Conservation (phyloP, 2,888 invertebrate genomes). For the Drosophila mayaguana region DNA sequence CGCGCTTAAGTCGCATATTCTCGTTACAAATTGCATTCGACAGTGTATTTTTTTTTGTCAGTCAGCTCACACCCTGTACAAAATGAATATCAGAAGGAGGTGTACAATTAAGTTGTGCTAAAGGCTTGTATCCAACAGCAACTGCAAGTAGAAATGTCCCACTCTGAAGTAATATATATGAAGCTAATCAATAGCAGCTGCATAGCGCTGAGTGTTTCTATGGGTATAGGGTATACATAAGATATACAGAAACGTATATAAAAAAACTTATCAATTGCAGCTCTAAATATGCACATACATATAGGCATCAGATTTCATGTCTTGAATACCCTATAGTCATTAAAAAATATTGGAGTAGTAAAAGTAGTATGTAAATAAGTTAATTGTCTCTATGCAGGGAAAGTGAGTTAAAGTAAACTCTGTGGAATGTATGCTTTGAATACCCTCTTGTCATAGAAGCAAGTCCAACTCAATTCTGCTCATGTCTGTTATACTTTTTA, state of each 20-base stretch:
- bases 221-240: no score
- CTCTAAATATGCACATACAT: no score
- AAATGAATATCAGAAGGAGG: not conserved
- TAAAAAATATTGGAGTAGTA: no score
- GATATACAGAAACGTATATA: no score
- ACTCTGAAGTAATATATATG: not conserved
- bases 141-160: not conserved
- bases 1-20: slow-evolving; percentile 36
- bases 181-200: not conserved
- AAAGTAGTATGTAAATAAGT: no score
- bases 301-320: no score
- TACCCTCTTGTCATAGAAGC: not conserved
- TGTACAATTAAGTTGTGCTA: not conserved
- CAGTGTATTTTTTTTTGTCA: slow-evolving; percentile 26
- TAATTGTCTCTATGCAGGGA: no score
- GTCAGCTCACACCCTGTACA: slow-evolving; percentile 13
- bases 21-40: slow-evolving; percentile 56
- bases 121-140: no score
- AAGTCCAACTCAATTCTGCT: not conserved
- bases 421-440: not conserved
- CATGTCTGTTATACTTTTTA: not conserved
- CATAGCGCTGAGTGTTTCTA: no score
- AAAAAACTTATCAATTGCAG: no score
- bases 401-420: not conserved
- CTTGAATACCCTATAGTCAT: no score